These are phyloP conservation scores for Symphodus melops DNA, from an alignment of 2,113 vertebrate genomes.

Conservation along the genomic window DNA sequence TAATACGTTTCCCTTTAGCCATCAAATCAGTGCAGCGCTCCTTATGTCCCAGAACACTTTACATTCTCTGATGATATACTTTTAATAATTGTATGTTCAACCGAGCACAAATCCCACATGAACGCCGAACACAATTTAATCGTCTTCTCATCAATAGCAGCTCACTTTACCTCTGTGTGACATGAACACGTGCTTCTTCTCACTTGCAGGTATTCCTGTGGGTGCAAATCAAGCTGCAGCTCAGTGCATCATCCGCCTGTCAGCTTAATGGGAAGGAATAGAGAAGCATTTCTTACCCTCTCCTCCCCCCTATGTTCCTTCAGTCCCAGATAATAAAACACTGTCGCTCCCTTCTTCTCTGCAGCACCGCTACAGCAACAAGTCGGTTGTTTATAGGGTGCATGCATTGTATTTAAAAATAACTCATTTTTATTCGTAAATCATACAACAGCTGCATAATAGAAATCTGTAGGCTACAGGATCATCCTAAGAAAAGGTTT, in stretches of 20 bases:
- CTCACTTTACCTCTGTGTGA: not conserved
- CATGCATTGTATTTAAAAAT: not conserved
- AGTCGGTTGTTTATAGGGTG: conserved; percentile 8
- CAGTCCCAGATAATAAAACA: conserved; percentile 39
- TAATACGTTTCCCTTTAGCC: not conserved
- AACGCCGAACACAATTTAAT: not conserved
- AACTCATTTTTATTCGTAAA: conserved; percentile 6
- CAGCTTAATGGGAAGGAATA: conserved; percentile 48
- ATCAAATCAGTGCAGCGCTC: not conserved
- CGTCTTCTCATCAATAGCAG: conserved; percentile 1
- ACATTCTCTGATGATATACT: not conserved
- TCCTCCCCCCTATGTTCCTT: conserved; percentile 11
- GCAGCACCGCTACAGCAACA: conserved; percentile 50
- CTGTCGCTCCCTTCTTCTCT: conserved; percentile 32
- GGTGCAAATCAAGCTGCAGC: conserved; percentile 28
- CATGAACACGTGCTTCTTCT: not conserved
- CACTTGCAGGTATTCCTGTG: conserved; percentile 9
- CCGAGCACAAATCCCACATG: not conserved
- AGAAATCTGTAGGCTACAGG: not conserved
- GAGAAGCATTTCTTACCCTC: conserved; percentile 42
- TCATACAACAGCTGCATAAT: conserved; percentile 8
- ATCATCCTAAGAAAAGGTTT: not conserved
- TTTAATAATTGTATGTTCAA: not conserved
- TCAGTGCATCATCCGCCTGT: conserved; percentile 43
- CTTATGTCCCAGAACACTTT: not conserved